These are phyloP conservation scores for Lepidonotus clava DNA, from an alignment of 2,888 invertebrate genomes.

Conservation along the genomic window DNA sequence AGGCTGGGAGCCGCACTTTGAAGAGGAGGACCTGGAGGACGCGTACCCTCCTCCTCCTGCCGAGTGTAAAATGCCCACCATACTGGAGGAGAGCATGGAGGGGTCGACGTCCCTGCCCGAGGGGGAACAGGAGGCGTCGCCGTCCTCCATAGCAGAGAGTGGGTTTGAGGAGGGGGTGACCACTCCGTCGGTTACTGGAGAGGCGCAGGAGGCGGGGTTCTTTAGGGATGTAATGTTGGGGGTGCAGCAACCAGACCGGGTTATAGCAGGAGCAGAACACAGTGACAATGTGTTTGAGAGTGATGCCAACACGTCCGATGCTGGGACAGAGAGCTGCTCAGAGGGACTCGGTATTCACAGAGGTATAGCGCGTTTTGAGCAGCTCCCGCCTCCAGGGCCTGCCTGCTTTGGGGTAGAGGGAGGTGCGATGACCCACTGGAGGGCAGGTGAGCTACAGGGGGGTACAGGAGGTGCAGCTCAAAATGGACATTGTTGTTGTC, in stretches of 20 bases:
- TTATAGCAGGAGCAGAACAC: not conserved
- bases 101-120: not conserved
- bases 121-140: conserved; percentile 6
- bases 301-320: not conserved
- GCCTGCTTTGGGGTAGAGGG: not conserved
- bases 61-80: conserved; percentile 35
- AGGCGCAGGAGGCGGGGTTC: not conserved
- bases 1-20: no score
- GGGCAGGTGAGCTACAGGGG: not conserved
- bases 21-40: not conserved
- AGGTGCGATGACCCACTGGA: not conserved
- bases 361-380: no score
- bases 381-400: no score
- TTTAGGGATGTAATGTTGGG: not conserved
- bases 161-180: conserved; percentile 47
- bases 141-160: conserved; percentile 45
- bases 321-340: not conserved
- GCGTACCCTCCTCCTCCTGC: not conserved
- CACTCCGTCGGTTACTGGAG: conserved; percentile 29
- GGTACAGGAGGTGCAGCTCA: no score
- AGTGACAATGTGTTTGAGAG: conserved; percentile 42
- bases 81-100: conserved; percentile 49
- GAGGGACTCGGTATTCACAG: not conserved
- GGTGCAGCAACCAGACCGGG: not conserved
- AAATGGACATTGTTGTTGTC: no score